Percentiles rank a stretch among this genome's conserved stretches.
phyloP scores from a whole-genome alignment of 2,888 invertebrate species.

The Drymonia ruficornis region DNA sequence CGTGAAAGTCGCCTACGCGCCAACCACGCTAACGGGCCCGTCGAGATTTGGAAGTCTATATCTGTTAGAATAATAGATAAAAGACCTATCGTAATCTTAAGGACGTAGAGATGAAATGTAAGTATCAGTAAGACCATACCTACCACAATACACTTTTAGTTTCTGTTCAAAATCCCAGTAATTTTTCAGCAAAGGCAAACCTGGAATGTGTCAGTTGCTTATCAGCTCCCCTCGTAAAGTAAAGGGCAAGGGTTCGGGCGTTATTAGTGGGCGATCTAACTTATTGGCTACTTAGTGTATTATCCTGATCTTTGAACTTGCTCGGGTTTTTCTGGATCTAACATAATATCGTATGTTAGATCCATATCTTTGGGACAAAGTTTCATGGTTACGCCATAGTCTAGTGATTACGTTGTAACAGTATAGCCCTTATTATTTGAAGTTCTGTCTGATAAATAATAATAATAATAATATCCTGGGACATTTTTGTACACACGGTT shows the following conservation, averaged over 20 bases:
- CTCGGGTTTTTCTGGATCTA: not conserved
- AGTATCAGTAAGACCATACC: no score
- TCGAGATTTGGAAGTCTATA: no score
- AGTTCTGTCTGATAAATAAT: no score
- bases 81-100: no score
- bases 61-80: no score
- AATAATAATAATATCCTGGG: no score
- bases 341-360: not conserved
- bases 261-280: slow-evolving; percentile 8
- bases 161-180: not conserved
- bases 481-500: no score
- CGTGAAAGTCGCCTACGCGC: no score
- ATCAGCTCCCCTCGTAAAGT: not conserved
- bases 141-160: not conserved
- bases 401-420: not conserved
- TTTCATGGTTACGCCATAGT: no score
- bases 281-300: slow-evolving; percentile 7
- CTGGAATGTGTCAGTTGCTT: not conserved
- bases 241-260: not conserved
- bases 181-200: not conserved
- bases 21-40: no score
- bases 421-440: no score
- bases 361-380: not conserved
- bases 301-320: not conserved
- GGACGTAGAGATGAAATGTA: no score